Conservation (phyloP, 1,140 invertebrate species). For the Holcopasites calliopsidis region DNA sequence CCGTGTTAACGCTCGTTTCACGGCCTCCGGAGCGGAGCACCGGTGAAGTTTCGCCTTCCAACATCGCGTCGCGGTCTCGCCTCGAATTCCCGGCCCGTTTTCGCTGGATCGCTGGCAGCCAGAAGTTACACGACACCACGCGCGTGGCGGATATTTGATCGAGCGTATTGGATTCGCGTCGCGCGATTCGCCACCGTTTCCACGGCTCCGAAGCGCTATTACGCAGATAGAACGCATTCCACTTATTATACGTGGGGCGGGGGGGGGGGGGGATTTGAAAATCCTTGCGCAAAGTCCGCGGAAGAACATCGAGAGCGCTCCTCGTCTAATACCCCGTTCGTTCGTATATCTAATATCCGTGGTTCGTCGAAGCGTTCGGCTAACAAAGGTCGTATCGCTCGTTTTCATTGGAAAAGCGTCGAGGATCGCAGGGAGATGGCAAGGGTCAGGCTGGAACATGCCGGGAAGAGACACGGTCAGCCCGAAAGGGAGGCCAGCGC, state of each 20-base stretch:
- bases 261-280: constrained; percentile 15
- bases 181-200: constrained; percentile 37
- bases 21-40: no score
- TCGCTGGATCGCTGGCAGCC: constrained; percentile 27
- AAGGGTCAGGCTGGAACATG: no score
- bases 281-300: background rate
- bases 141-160: constrained; percentile 60
- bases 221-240: constrained; percentile 29
- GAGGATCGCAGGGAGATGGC: no score
- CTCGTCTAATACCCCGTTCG: no score
- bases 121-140: constrained; percentile 52
- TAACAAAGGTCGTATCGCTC: background rate
- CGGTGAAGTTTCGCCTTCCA: constrained; percentile 25
- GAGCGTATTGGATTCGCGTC: constrained; percentile 45
- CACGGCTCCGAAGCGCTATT: constrained; percentile 4
- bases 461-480: background rate
- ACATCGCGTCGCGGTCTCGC: background rate
- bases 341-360: no score
- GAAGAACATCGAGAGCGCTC: background rate
- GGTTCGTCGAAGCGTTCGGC: no score
- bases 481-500: constrained; percentile 11
- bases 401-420: no score
- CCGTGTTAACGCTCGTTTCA: background rate
- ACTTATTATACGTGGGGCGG: no score
- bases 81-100: constrained; percentile 37